A percentile compares a stretch with the other conserved stretches of the same genome.
These are phyloP conservation scores for Macroglossus sobrinus DNA, from an alignment of 2,113 vertebrate genomes.

Conservation along the genomic window DNA sequence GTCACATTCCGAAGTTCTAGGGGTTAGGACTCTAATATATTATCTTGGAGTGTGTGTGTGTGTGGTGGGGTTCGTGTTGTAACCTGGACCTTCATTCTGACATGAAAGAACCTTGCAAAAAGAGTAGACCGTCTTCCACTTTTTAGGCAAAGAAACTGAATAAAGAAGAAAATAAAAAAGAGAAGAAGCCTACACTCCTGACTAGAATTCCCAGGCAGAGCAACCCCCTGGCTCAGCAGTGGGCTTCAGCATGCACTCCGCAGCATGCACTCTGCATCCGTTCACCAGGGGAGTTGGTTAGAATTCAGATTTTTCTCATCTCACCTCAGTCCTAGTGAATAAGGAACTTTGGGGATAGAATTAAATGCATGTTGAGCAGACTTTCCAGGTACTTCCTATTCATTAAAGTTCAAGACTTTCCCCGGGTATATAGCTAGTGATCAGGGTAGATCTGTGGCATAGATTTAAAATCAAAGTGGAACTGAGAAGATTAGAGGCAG, in stretches of 20 bases:
- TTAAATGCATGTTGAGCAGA: neutral
- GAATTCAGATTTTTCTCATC: neutral
- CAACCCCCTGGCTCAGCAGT: neutral
- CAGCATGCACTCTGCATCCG: neutral
- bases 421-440: fast-evolving
- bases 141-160: neutral
- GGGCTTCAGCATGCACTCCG: neutral
- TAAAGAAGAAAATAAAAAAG: neutral
- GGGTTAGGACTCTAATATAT: neutral
- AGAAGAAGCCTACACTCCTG: neutral
- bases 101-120: neutral
- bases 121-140: neutral
- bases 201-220: neutral
- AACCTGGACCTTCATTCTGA: neutral
- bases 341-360: neutral
- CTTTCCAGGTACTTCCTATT: neutral
- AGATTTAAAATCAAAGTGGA: neutral
- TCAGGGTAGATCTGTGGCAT: neutral
- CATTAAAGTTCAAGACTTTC: neutral
- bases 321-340: neutral
- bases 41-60: neutral
- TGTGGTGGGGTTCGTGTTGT: neutral
- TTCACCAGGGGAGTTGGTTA: neutral
- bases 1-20: neutral
- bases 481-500: neutral